These are phyloP conservation scores for Bradypodion ventrale DNA, from an alignment of 2,797 vertebrate species.

Conservation along the genomic window DNA sequence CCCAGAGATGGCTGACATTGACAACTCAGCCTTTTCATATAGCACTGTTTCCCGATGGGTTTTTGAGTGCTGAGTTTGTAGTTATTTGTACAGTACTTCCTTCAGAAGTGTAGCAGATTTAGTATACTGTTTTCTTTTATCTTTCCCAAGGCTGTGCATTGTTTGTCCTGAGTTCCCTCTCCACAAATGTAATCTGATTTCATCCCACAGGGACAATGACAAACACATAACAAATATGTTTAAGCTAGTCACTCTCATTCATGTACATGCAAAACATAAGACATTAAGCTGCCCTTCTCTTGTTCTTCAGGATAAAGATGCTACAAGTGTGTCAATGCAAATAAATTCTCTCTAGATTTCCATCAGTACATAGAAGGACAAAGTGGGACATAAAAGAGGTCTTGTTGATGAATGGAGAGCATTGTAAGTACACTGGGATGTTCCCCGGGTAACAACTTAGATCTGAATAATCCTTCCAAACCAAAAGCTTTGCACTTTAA, in stretches of 20 bases:
- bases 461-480: too few species aligned
- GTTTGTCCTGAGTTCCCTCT: slow-evolving; percentile 46
- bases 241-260: slow-evolving; percentile 14
- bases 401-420: too few species aligned
- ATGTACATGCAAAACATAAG: slow-evolving; percentile 17
- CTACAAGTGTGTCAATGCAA: slow-evolving; percentile 24
- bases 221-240: slow-evolving; percentile 39
- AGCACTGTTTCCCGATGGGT: slow-evolving; percentile 27
- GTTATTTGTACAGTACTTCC: slow-evolving; percentile 30
- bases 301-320: slow-evolving; percentile 8
- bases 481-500: too few species aligned
- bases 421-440: too few species aligned
- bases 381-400: too few species aligned
- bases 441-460: too few species aligned
- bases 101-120: not conserved
- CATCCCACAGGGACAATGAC: slow-evolving; percentile 25
- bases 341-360: slow-evolving; percentile 35
- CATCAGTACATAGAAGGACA: too few species aligned
- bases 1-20: not conserved
- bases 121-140: not conserved
- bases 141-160: slow-evolving; percentile 13
- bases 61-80: slow-evolving; percentile 26
- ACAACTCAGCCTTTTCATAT: slow-evolving; percentile 7
- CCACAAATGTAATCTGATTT: slow-evolving; percentile 41
- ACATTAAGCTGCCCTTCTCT: slow-evolving; percentile 8